Evolutionary conservation across 2,888 invertebrate genomes (phyloP), one percentile per base, ranked within the genome.

Genomic region (Cryptophagus acutangulus): DNA sequence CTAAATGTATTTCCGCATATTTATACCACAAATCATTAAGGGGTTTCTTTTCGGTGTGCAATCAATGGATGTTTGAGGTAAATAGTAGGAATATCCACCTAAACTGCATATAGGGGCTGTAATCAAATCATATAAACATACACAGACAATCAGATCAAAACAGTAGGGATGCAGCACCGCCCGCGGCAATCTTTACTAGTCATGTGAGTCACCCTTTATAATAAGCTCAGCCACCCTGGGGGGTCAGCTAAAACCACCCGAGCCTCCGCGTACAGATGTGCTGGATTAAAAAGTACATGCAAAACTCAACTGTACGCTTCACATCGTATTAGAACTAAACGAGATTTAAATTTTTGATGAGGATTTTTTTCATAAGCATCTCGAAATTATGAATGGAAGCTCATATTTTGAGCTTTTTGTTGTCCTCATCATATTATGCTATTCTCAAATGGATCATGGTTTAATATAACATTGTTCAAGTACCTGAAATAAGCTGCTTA

Each of bases 61-160:
- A n/a, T n/a, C n/a, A n/a, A n/a, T n/a, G n/a, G n/a, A n/a, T n/a
- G n/a, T n/a, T n/a, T n/a, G n/a, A n/a, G n/a, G n/a, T n/a, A n/a
- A n/a, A n/a, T n/a, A n/a, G n/a, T n/a, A n/a, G n/a, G n/a, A n/a
- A n/a, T n/a, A n/a, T n/a, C n/a, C n/a, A n/a, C n/a, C n/a, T n/a
- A n/a, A n/a, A n/a, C n/a, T n/a, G n/a, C n/a, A n/a, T n/a, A n/a
- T n/a, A n/a, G n/a, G n/a, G n/a, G n/a, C n/a, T 17, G 41, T 38
- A 41, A 41, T 41, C 45, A 45, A 36, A 45, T 42, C 31, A 42
- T 36, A 38, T 40, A 36, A 42, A 45, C 39, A 40, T 38, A 35
- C 25, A 17, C 38, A 38, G 39, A 33, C 43, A 39, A 36, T 34
- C 38, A 39, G 35, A 30, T 28, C 42, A 41, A 42, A 45, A 42